Evolutionary conservation across 2,888 invertebrate species (phyloP).

Genomic region (Caenorhabditis auriculariae): DNA sequence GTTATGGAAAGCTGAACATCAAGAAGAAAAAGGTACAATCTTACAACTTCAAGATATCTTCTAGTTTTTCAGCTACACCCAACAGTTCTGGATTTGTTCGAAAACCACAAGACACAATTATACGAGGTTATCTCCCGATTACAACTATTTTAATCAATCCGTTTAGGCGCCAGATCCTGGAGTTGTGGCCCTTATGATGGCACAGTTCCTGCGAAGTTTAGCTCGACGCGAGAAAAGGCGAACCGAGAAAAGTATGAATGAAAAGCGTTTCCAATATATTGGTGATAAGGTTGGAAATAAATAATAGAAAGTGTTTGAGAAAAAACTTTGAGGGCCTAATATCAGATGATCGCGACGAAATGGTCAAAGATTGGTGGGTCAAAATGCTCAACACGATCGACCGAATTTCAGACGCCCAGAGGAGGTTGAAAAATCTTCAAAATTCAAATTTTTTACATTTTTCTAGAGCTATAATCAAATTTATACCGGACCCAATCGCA

Average conservation of each 20-base stretch:
- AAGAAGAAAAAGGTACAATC: slow-evolving; percentile 15
- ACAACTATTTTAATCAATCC: no score
- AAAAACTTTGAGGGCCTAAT: slow-evolving; percentile 15
- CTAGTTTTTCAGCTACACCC: slow-evolving; percentile 12
- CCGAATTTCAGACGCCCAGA: slow-evolving; percentile 24
- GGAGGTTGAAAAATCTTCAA: background rate
- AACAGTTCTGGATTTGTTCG: slow-evolving; percentile 19
- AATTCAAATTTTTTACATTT: background rate
- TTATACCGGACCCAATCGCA: slow-evolving; percentile 30
- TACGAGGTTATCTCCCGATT: slow-evolving; percentile 6
- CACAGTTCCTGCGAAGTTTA: slow-evolving; percentile 22
- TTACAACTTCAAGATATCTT: background rate
- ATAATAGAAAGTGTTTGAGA: background rate
- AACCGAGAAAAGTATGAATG: no score
- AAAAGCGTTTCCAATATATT: slow-evolving; percentile 18
- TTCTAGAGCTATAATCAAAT: slow-evolving; percentile 19
- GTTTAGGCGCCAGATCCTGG: no score
- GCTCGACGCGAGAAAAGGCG: slow-evolving; percentile 18
- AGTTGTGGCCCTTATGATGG: slow-evolving; percentile 20
- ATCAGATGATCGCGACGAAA: slow-evolving; percentile 11
- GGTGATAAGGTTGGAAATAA: slow-evolving; percentile 14
- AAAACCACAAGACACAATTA: slow-evolving; percentile 21
- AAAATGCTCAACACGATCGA: slow-evolving; percentile 34
- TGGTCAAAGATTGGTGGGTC: slow-evolving; percentile 37
- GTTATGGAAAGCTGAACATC: slow-evolving; percentile 21